A percentile compares a stretch with the other conserved stretches of the same genome.
These are phyloP conservation scores for Limnothrissa miodon DNA, from an alignment of 2,113 vertebrate species.

Conservation along the genomic window DNA sequence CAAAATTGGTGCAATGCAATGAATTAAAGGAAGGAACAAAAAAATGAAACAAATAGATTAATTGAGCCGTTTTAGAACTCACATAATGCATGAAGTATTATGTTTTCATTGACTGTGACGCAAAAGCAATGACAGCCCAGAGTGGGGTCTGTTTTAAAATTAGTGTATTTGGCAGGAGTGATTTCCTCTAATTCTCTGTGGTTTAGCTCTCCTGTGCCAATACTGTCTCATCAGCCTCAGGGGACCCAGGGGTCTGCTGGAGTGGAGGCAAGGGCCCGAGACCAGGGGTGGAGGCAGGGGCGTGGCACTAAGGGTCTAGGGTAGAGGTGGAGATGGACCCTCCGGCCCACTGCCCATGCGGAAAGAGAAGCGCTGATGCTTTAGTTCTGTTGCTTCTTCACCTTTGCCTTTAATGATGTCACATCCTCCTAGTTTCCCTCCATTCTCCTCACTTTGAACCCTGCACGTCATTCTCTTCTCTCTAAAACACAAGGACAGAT, in stretches of 20 bases:
- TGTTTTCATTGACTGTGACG: background rate
- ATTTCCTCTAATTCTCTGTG: background rate
- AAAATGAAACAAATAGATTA: background rate
- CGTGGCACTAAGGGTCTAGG: no score
- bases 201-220: background rate
- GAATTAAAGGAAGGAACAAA: background rate
- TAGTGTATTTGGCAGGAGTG: background rate
- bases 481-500: background rate
- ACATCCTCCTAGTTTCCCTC: background rate
- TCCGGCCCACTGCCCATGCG: background rate
- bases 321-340: background rate
- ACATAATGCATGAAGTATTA: background rate
- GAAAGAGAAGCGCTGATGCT: background rate
- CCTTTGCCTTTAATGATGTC: background rate
- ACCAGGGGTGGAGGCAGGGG: background rate
- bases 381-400: background rate
- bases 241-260: no score
- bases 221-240: no score
- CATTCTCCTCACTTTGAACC: background rate
- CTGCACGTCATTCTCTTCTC: background rate
- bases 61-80: slow-evolving; percentile 5
- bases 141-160: background rate
- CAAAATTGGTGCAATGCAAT: no score
- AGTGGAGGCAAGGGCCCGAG: no score
- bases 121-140: background rate